Evolutionary conservation across 2,113 vertebrate genomes (phyloP), one percentile per base, ranked within the genome.

Genomic region (Mormoops blainvillei): DNA sequence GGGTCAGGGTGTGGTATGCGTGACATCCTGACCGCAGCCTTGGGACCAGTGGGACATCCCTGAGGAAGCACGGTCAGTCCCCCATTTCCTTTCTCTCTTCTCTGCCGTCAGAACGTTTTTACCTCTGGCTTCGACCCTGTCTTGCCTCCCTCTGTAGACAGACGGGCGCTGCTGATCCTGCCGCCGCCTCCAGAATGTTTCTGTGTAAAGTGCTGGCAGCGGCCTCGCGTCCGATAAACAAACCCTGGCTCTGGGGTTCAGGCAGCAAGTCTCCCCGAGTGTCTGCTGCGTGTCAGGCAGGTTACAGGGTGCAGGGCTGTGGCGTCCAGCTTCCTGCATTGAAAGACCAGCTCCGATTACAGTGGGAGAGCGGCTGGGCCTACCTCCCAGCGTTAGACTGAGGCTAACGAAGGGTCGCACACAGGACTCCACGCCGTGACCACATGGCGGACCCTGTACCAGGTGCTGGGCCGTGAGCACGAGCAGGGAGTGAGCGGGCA

Each of bases 241-340:
- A 5, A 24, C 22, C 38, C 24, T 13, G 52, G 8, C 0, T 3
- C 56, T 26, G 58, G 58, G 54, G 0, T 4, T 14, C 36, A 5
- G 0, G 22, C 12, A n/a, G 1, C 50, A 14, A 0, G 3, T 12
- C 14, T 14, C 43, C 78, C 10, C 0, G 31, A 38, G 65, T 13
- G 4, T 26, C 74, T 24, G 0, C 36, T 74, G 24, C 0, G 3
- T 19, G 0, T n/a, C 2, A 3, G 0, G 26, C 20, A 2, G 41
- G 61, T n/a, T 14, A 13, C 3, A 71, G 87, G 61, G 7, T 1
- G 15, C 18, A 4, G 71, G 58, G 22, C 43, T 36, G 52, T 45
- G 31, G 50, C 5, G 4, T 24, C 56, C 0, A 3, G 70, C 41
- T 50, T 63, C 22, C 70, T 45, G 28, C 28, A 8, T 33, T 61